Percentiles rank a stretch among this genome's conserved stretches.
These are phyloP conservation scores for Idaea biselata DNA, from an alignment of 2,888 invertebrate species.

Conservation along the genomic window DNA sequence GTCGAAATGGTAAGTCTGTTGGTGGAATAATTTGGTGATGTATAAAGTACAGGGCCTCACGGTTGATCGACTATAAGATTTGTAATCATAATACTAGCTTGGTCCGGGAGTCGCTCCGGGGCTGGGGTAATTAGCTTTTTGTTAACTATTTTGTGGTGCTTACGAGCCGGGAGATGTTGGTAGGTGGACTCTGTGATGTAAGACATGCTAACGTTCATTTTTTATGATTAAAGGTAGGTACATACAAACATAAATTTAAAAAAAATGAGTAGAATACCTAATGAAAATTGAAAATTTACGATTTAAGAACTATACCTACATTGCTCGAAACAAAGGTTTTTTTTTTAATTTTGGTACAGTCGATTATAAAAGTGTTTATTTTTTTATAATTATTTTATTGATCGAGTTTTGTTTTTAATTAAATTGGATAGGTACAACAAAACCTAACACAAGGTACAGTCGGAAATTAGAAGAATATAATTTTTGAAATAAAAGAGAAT, in stretches of 20 bases:
- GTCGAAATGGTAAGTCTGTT: conserved; percentile 33
- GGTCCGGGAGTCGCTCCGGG: conserved; percentile 57
- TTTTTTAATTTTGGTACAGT: background rate
- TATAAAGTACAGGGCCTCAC: conserved; percentile 58
- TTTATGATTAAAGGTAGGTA: background rate
- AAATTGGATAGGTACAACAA: too few relatives aligned
- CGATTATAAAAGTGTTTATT: background rate
- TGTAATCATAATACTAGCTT: conserved; percentile 62
- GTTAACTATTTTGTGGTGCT: conserved; percentile 36
- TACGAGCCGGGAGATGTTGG: background rate
- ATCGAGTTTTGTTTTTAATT: too few relatives aligned
- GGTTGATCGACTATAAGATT: conserved; percentile 71
- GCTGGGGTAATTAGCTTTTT: conserved; percentile 62
- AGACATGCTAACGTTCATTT: background rate
- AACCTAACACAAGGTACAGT: too few relatives aligned
- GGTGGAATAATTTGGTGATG: conserved; percentile 46
- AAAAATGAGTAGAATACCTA: background rate
- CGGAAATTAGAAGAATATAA: too few relatives aligned
- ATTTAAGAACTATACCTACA: background rate
- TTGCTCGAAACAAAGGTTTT: background rate
- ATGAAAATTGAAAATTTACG: background rate
- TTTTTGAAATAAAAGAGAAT: too few relatives aligned
- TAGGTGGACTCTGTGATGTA: background rate
- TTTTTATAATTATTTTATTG: too few relatives aligned
- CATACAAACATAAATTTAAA: background rate